phyloP scores from a whole-genome alignment of 1,140 invertebrate genomes.

The Holotrichia oblita region DNA sequence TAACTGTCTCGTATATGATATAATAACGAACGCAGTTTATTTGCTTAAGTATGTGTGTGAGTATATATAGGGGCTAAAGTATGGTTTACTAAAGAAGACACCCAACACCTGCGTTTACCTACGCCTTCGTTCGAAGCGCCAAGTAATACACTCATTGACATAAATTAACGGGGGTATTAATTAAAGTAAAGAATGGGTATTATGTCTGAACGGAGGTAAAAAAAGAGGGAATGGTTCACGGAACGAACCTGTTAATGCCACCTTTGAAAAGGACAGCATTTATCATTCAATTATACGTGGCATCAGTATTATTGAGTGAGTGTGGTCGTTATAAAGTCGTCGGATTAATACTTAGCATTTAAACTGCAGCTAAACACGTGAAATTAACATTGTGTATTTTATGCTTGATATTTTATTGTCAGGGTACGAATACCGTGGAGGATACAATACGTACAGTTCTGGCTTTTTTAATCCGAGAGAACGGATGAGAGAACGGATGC shows the following conservation, averaged over 20 bases:
- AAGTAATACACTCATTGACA: slow-evolving; percentile 20
- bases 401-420: no score
- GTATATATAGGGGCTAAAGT: neutral
- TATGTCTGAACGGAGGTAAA: neutral
- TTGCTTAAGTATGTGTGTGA: neutral
- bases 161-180: slow-evolving; percentile 27
- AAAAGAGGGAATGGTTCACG: neutral
- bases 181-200: slow-evolving; percentile 10
- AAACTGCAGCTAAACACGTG: no score
- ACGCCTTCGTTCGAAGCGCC: slow-evolving; percentile 2
- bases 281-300: neutral
- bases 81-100: slow-evolving; percentile 13
- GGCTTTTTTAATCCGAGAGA: no score
- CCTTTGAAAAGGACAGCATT: neutral
- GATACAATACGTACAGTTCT: no score
- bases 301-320: no score
- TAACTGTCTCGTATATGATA: neutral
- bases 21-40: neutral
- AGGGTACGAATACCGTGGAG: no score
- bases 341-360: no score
- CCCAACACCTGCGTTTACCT: neutral
- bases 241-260: neutral
- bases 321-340: no score
- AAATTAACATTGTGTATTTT: no score
- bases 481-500: no score